Percentiles rank a stretch among this genome's conserved stretches.
Evolutionary conservation across 2,113 vertebrate genomes (phyloP).

Genomic region (Gymnobelideus leadbeateri): DNA sequence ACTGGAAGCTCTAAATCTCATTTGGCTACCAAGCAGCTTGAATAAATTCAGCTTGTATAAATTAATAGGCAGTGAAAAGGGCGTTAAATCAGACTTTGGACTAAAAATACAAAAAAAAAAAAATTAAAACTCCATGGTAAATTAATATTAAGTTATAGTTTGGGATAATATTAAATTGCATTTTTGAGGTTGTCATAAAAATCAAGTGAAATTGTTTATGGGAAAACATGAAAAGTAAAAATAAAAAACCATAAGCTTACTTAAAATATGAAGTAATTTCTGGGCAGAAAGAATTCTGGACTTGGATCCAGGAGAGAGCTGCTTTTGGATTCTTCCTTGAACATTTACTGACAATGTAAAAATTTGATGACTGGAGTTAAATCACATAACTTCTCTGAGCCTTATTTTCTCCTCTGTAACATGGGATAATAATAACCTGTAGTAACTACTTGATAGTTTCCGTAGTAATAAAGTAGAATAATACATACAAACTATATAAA

Average conservation of each 20-base stretch:
- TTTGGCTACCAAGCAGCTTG: background rate
- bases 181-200: constrained; percentile 44
- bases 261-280: background rate
- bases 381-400: background rate
- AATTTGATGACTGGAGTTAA: background rate
- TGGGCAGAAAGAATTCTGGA: background rate
- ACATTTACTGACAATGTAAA: background rate
- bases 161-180: constrained; percentile 53
- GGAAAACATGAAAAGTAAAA: constrained; percentile 36
- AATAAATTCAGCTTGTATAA: constrained; percentile 25
- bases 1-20: background rate
- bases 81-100: background rate
- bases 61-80: background rate
- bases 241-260: constrained; percentile 26
- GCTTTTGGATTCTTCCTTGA: background rate
- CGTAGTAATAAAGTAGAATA: background rate
- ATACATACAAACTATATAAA: background rate
- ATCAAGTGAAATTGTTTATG: constrained; percentile 49
- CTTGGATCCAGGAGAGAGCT: background rate
- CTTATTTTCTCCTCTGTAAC: background rate
- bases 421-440: background rate
- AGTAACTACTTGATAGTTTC: background rate
- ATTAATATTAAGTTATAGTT: constrained; percentile 20
- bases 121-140: constrained; percentile 60
- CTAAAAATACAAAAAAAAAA: constrained; percentile 8